phyloP scores from a whole-genome alignment of 2,888 invertebrate genomes.

The Drosophila infuscata region DNA sequence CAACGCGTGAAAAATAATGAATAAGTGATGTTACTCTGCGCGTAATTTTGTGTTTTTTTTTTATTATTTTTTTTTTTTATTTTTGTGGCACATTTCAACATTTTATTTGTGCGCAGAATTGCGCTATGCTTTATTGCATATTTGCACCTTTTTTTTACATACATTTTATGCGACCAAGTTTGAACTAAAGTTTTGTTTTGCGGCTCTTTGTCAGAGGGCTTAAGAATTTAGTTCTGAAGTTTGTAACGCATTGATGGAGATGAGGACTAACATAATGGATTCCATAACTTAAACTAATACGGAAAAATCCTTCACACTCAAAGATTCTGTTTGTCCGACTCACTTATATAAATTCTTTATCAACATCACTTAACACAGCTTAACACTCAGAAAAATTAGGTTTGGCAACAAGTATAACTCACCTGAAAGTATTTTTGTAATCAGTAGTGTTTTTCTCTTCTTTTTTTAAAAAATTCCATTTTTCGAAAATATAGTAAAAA shows the following conservation, averaged over 20 bases:
- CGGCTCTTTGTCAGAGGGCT: not conserved
- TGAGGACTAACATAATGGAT: not conserved
- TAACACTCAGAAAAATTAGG: not conserved
- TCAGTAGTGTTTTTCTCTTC: no score
- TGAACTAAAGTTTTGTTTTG: slow-evolving; percentile 49
- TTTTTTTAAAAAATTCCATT: no score
- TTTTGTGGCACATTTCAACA: slow-evolving; percentile 55
- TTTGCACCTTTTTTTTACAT: slow-evolving; percentile 56
- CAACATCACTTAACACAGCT: not conserved
- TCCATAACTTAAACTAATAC: not conserved
- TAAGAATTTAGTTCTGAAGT: not conserved
- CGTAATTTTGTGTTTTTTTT: slow-evolving; percentile 47
- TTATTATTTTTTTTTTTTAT: slow-evolving; percentile 31
- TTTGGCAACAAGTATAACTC: not conserved
- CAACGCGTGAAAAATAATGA: slow-evolving; percentile 69
- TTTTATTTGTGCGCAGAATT: slow-evolving; percentile 44
- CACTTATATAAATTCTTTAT: not conserved
- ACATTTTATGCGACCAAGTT: slow-evolving; percentile 55
- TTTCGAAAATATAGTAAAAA: no score
- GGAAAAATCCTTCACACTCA: not conserved
- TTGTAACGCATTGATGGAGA: not conserved
- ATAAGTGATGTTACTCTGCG: slow-evolving; percentile 60
- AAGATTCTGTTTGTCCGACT: not conserved
- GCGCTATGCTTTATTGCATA: slow-evolving; percentile 59
- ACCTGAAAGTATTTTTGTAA: no score